These are phyloP conservation scores for Lasiommata megera DNA, from an alignment of 2,888 invertebrate genomes.

Conservation along the genomic window DNA sequence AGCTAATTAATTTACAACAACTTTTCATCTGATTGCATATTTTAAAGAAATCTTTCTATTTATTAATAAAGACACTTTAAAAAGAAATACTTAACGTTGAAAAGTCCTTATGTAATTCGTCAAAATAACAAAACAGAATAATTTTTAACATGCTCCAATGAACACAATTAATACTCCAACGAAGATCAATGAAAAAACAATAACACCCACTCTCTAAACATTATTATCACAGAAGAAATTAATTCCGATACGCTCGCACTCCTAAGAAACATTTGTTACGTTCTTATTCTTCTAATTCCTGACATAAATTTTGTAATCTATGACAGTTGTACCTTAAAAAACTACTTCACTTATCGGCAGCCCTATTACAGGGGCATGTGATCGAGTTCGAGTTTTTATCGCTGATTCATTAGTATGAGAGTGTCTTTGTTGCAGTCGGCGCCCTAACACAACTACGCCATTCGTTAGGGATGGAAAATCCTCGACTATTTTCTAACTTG, in stretches of 20 bases:
- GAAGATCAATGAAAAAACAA: no score
- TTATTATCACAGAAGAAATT: slow-evolving; percentile 4
- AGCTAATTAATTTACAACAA: no score
- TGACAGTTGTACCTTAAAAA: slow-evolving; percentile 16
- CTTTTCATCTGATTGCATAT: no score
- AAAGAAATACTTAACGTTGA: no score
- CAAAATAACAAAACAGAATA: no score
- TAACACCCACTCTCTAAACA: no score
- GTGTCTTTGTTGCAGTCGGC: slow-evolving; percentile 68
- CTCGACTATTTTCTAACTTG: background rate
- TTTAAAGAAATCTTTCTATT: no score
- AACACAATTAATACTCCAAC: no score
- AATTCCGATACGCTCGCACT: slow-evolving; percentile 11
- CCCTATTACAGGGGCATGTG: slow-evolving; percentile 61
- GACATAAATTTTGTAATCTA: slow-evolving; percentile 21
- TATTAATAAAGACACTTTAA: no score
- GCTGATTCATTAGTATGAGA: slow-evolving; percentile 78
- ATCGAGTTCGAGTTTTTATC: slow-evolving; percentile 78
- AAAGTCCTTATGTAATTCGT: no score
- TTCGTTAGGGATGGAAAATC: slow-evolving; percentile 33
- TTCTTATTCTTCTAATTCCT: slow-evolving; percentile 11
- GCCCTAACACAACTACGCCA: slow-evolving; percentile 44
- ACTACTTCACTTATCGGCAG: slow-evolving; percentile 38
- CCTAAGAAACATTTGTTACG: slow-evolving; percentile 4
- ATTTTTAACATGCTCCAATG: no score